Base-by-base conservation (phyloP, 1,140 invertebrate species). In the Microvelia longipes region DNA sequence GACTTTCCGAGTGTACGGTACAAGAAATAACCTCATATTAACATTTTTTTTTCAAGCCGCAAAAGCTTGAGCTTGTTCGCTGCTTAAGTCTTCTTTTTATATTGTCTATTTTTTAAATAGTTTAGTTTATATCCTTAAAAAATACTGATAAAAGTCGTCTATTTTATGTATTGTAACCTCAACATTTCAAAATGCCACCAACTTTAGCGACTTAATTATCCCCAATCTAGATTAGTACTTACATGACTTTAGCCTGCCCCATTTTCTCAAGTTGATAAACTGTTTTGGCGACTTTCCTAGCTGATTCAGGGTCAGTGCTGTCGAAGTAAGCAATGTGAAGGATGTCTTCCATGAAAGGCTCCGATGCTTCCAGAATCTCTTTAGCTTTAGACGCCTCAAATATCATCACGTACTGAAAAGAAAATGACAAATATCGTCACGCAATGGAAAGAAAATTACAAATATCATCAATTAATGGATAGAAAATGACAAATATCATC, bases 401-500 rank as follows among this genome's bases (percentile, higher is more conserved):
- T 71, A 77, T 74, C 0, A 76, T 73, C 1, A 75, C 65, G 13
- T 71, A 75, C 75, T 75, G 63, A 15, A 71, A 73, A 74, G 30
- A 15, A 67, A 29, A 1, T 19, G 35, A 60, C n/a, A n/a, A 19
- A 60, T 60, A 19, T 60, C 27, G 68, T 70, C 30, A 60, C 68
- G 29, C 64, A 13, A 2, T 61, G n/a, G n/a, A n/a, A n/a, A n/a
- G n/a, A n/a, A n/a, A n/a, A n/a, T n/a, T n/a, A n/a, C 76, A 68
- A 77, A 77, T 72, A 77, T 74, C 0, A 76, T 72, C 1, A 75
- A 62, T 11, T 71, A 75, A 73, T 75, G 61, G 5, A 71, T 72
- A 74, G 30, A 15, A 67, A 29, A 1, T 19, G 35, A 60, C n/a
- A n/a, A 19, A 60, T 60, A 19, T 60, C 27, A 68, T 70, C 30